Conservation (phyloP, 2,797 vertebrate species). For the Helicolenus hilgendorfi region DNA sequence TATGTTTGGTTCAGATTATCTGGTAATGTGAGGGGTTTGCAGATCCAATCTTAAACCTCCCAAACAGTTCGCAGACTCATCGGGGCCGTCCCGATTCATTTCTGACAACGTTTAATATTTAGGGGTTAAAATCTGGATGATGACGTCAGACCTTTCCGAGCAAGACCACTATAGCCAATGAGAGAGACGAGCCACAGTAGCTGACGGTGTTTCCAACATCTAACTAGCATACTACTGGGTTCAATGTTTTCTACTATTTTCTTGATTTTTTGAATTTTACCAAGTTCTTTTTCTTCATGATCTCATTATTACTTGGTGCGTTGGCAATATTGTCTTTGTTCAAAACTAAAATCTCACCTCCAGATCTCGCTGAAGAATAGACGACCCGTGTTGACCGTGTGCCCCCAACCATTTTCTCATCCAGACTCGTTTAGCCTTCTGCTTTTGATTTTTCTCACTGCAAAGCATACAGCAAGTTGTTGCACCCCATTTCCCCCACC, state of each 20-base stretch:
- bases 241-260: background rate
- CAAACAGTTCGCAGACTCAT: background rate
- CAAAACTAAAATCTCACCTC: background rate
- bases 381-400: background rate
- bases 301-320: background rate
- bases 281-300: background rate
- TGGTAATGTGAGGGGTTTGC: background rate
- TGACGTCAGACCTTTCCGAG: rapidly evolving
- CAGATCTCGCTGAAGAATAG: background rate
- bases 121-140: background rate
- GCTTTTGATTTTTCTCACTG: background rate
- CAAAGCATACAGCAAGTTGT: background rate
- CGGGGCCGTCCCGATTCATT: background rate
- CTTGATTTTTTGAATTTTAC: background rate
- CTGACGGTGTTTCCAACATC: background rate
- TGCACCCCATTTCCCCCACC: background rate
- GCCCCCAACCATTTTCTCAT: background rate
- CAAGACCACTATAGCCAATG: background rate
- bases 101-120: background rate
- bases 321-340: background rate
- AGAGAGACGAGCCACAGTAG: too few relatives aligned
- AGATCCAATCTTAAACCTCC: background rate
- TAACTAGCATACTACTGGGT: background rate
- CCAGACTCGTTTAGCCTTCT: background rate
- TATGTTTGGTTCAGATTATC: background rate